Conservation (phyloP, 2,888 invertebrate genomes). For the Drosophila suboccidentalis region DNA sequence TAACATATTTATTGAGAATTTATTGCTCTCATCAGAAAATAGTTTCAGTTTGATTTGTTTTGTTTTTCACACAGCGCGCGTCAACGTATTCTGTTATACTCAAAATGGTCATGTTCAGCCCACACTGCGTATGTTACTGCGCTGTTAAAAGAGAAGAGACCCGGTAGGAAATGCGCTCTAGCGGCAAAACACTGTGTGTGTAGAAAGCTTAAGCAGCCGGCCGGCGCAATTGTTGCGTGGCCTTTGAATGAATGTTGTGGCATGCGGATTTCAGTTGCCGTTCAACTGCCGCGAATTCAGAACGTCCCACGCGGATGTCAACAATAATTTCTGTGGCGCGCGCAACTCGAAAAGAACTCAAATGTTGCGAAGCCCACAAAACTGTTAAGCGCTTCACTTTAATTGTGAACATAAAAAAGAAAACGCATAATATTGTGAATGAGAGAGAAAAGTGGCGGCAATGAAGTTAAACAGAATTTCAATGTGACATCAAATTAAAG, state of each 20-base stretch:
- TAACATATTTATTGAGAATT: background rate
- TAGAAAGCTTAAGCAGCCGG: constrained; percentile 33
- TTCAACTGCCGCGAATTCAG: constrained; percentile 72
- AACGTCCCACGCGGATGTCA: constrained; percentile 59
- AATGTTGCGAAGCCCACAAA: constrained; percentile 14
- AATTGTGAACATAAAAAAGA: constrained; percentile 15
- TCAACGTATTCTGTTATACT: constrained; percentile 11
- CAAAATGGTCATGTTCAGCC: constrained; percentile 38
- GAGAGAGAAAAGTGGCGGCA: constrained; percentile 1
- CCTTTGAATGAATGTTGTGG: constrained; percentile 51
- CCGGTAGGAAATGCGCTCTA: constrained; percentile 41
- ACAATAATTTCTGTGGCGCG: constrained; percentile 42
- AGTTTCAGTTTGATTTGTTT: constrained; percentile 2
- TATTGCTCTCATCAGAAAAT: too few species aligned
- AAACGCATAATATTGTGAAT: constrained; percentile 3
- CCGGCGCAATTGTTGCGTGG: constrained; percentile 66
- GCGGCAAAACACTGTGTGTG: background rate
- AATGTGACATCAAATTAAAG: constrained; percentile 24
- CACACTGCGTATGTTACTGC: constrained; percentile 15
- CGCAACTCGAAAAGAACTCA: constrained; percentile 30
- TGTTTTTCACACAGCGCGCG: constrained; percentile 7
- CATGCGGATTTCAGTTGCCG: constrained; percentile 73
- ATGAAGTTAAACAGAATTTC: constrained; percentile 24
- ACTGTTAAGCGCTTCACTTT: constrained; percentile 13
- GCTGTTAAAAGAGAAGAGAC: constrained; percentile 37